These are phyloP conservation scores for Aurelia aurita complex sp. Pacific DNA, from an alignment of 30 jellyfish, hydroid and myxozoan genomes.

Conservation along the genomic window DNA sequence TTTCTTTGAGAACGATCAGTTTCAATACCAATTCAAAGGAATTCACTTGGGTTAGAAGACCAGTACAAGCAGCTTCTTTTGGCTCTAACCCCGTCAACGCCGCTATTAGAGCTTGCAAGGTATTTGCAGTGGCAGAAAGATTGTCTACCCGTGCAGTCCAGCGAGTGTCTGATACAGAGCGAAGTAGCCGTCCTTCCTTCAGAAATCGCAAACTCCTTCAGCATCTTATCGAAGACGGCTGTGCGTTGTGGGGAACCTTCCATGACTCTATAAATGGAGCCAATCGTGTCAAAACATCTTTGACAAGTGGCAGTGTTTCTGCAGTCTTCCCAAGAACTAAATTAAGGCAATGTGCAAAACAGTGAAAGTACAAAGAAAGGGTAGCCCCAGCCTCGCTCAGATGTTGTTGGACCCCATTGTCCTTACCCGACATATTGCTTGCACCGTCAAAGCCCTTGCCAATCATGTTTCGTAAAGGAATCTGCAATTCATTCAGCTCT, in stretches of 20 bases:
- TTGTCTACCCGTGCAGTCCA: conserved; percentile 32
- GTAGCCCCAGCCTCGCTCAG: too few species aligned
- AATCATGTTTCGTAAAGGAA: too few species aligned
- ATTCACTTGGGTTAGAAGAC: conserved; percentile 4
- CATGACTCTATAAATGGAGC: too few species aligned
- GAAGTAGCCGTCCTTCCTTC: conserved; percentile 54
- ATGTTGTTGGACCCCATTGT: too few species aligned
- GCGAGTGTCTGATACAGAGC: conserved; percentile 54
- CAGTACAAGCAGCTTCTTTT: conserved; percentile 4
- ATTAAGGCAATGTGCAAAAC: conserved; percentile 39
- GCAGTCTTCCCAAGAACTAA: too few species aligned
- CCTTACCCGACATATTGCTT: too few species aligned
- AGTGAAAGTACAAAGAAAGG: conserved; percentile 13
- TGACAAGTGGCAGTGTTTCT: too few species aligned
- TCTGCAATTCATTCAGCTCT: neutral
- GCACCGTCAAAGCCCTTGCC: too few species aligned
- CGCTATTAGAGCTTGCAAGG: neutral
- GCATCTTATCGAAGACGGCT: neutral
- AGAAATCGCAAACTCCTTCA: conserved; percentile 2
- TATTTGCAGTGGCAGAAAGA: too few species aligned
- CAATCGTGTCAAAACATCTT: too few species aligned
- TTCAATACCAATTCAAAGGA: conserved; percentile 41
- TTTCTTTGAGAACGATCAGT: conserved; percentile 15
- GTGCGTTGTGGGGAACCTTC: too few species aligned
- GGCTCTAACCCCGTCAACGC: neutral